Conservation (phyloP, 1,140 invertebrate genomes). For the Potamilus streckersoni region DNA sequence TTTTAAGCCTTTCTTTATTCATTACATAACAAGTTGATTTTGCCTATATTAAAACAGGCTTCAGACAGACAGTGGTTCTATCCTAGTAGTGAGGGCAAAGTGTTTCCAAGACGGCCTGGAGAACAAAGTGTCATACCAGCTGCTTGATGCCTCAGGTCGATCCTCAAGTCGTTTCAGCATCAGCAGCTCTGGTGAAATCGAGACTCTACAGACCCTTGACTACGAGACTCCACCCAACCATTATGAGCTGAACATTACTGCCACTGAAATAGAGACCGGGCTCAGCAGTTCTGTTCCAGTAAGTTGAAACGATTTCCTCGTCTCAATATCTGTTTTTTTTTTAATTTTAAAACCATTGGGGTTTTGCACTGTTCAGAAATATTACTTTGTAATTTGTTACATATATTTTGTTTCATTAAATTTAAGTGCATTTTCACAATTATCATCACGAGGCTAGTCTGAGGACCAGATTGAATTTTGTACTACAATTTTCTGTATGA, state of each 20-base stretch:
- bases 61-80: slow-evolving; percentile 23
- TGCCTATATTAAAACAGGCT: slow-evolving; percentile 12
- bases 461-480: too few relatives aligned
- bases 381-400: background rate
- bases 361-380: background rate
- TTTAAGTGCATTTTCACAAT: background rate
- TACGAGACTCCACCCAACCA: slow-evolving; percentile 38
- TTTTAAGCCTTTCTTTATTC: background rate
- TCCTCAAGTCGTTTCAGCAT: slow-evolving; percentile 38
- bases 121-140: slow-evolving; percentile 23
- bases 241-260: slow-evolving; percentile 34
- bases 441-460: too few relatives aligned
- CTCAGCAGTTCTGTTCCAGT: slow-evolving; percentile 35
- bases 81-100: slow-evolving; percentile 33
- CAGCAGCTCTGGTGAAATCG: slow-evolving; percentile 29
- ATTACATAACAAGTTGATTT: background rate
- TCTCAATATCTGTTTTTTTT: background rate
- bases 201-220: slow-evolving; percentile 41
- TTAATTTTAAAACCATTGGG: background rate
- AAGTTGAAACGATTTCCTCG: background rate
- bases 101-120: slow-evolving; percentile 32
- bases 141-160: slow-evolving; percentile 25
- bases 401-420: background rate
- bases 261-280: slow-evolving; percentile 29
- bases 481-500: too few relatives aligned